These are phyloP conservation scores for Sarcoramphus papa DNA, from an alignment of 2,797 vertebrate genomes.

Conservation along the genomic window DNA sequence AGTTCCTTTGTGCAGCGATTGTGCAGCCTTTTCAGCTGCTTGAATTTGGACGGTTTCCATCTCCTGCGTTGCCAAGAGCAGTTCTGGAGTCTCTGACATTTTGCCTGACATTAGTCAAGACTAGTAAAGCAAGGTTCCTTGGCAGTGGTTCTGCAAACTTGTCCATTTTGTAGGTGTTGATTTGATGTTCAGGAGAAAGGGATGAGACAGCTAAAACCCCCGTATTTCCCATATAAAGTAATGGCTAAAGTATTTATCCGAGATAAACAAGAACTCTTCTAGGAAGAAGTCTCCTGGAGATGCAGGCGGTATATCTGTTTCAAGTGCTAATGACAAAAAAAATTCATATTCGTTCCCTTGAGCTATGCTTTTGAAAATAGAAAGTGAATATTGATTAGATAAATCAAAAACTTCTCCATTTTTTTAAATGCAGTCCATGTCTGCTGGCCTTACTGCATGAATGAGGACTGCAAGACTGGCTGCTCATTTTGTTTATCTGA, in stretches of 20 bases:
- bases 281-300: background rate
- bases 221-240: background rate
- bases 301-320: background rate
- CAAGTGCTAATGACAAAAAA: background rate
- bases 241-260: background rate
- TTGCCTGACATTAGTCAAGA: conserved; percentile 40
- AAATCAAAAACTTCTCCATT: background rate
- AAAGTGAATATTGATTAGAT: background rate
- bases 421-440: background rate
- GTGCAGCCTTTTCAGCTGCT: conserved; percentile 17
- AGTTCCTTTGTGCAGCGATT: conserved; percentile 50
- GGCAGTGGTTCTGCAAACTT: background rate
- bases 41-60: conserved; percentile 49
- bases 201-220: background rate
- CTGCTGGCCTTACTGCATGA: background rate
- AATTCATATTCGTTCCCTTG: background rate
- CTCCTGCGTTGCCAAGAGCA: conserved; percentile 26
- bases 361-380: background rate
- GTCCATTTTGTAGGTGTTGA: background rate
- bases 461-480: too few relatives aligned
- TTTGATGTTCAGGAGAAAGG: background rate
- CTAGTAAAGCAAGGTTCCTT: background rate
- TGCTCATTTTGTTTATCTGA: background rate
- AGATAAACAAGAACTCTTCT: background rate
- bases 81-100: conserved; percentile 53